Conservation (phyloP, 2,797 vertebrate species). For the Alectoris magna region DNA sequence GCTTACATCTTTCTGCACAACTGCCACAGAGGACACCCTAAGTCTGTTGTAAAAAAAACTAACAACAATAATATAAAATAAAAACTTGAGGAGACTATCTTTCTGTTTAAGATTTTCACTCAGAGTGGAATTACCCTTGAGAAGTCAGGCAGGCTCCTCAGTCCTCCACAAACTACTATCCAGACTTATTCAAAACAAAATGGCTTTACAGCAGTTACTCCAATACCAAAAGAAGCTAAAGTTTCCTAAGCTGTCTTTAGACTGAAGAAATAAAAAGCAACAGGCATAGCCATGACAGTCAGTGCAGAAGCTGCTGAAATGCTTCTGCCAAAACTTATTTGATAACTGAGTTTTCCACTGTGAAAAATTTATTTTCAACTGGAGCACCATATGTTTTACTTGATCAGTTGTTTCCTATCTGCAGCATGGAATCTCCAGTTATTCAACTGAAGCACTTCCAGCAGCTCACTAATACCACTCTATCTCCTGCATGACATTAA, state of each 20-base stretch:
- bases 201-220: background rate
- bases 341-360: background rate
- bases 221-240: background rate
- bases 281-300: background rate
- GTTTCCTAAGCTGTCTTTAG: background rate
- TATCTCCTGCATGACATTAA: background rate
- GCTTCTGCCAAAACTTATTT: background rate
- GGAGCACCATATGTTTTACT: background rate
- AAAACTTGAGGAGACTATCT: background rate
- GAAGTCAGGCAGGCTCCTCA: background rate
- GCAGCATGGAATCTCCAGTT: background rate
- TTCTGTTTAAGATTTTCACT: background rate
- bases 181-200: background rate
- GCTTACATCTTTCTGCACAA: background rate
- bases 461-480: background rate
- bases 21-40: background rate
- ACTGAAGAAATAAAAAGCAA: background rate
- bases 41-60: background rate
- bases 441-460: background rate
- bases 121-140: background rate
- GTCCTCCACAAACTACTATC: background rate
- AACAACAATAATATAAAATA: background rate
- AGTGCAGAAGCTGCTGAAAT: background rate
- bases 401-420: background rate
- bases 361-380: background rate